Evolutionary conservation across 2,888 invertebrate species (phyloP).

Genomic region (Tenthredo amoena): DNA sequence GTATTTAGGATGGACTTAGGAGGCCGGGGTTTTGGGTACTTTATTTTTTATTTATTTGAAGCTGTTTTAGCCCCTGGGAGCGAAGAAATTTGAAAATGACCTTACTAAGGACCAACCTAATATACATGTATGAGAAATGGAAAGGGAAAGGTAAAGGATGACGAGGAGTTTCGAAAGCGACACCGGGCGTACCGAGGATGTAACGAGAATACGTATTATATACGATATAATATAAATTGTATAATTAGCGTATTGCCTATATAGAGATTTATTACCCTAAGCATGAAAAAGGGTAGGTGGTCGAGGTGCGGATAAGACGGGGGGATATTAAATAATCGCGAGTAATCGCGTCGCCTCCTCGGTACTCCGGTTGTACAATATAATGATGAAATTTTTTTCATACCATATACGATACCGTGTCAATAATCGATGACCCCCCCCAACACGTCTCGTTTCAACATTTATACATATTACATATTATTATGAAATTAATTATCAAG

Average conservation of each 20-base stretch:
- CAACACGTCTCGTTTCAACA: constrained; percentile 7
- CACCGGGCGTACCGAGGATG: constrained; percentile 13
- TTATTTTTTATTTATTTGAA: no score
- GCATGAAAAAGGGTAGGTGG: no score
- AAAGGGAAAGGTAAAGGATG: not conserved
- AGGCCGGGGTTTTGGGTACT: no score
- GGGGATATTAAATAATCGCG: not conserved
- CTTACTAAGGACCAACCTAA: no score
- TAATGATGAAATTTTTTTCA: constrained; percentile 7
- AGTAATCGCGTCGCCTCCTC: constrained; percentile 5
- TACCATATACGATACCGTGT: constrained; percentile 12
- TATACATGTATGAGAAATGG: not conserved
- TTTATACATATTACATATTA: not conserved
- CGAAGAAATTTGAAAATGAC: no score
- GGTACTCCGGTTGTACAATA: not conserved
- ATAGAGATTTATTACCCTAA: no score
- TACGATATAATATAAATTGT: no score
- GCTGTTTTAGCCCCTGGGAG: no score
- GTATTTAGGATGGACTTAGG: no score
- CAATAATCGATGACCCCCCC: not conserved
- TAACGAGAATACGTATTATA: not conserved
- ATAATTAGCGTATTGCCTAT: no score
- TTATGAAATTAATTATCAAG: not conserved
- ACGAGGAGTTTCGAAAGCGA: not conserved
- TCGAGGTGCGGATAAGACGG: no score